These are phyloP conservation scores for Chironomus striatipennis DNA, from an alignment of 1,140 invertebrate genomes.

Conservation along the genomic window DNA sequence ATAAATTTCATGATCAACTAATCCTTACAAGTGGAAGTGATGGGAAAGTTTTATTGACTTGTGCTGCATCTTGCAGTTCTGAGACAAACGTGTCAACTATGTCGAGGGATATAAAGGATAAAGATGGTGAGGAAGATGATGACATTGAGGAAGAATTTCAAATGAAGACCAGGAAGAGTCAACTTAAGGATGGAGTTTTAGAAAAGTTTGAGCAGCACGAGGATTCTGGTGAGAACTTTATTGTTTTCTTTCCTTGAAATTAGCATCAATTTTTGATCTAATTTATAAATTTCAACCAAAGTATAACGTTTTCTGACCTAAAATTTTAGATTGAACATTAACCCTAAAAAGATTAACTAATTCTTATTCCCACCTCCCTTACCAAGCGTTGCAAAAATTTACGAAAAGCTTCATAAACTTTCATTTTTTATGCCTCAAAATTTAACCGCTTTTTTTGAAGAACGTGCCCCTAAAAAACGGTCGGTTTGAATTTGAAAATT, in stretches of 20 bases:
- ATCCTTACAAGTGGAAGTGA: constrained; percentile 93
- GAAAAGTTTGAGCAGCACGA: constrained; percentile 93
- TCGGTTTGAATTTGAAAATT: too few relatives aligned
- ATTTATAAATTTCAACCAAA: not conserved
- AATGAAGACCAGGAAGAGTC: constrained; percentile 31
- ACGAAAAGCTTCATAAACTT: too few relatives aligned
- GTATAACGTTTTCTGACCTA: too few relatives aligned
- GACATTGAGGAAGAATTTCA: constrained; percentile 31
- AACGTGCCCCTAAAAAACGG: too few relatives aligned
- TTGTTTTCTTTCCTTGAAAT: too few relatives aligned
- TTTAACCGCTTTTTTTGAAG: too few relatives aligned
- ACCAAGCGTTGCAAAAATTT: too few relatives aligned
- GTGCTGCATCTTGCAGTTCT: constrained; percentile 78
- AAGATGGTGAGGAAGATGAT: constrained; percentile 32
- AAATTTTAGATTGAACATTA: too few relatives aligned
- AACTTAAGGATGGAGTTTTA: constrained; percentile 71
- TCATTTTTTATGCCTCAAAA: too few relatives aligned
- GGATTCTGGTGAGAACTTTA: constrained; percentile 54
- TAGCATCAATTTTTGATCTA: not conserved
- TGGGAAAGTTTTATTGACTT: constrained; percentile 78
- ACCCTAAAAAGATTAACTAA: too few relatives aligned
- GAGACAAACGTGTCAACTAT: constrained; percentile 49
- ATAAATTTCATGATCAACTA: constrained; percentile 94
- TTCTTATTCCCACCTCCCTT: too few relatives aligned
- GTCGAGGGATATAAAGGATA: constrained; percentile 43